Conservation (phyloP, 1,140 invertebrate genomes). For the Pygmarrhopalites habei region DNA sequence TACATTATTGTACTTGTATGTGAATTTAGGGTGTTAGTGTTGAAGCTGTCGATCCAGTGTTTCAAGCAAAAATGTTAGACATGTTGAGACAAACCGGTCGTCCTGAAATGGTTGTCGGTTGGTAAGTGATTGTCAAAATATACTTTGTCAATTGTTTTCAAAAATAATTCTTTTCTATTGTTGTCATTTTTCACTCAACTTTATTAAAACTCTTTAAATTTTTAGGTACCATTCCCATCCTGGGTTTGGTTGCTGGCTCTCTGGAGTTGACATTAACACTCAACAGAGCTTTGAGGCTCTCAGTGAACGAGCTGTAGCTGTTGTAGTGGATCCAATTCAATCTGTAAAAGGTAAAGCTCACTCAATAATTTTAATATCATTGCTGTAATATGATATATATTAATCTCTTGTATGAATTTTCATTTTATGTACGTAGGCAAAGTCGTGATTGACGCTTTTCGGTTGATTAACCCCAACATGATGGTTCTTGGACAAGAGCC, state of each 20-base stretch:
- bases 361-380: neutral
- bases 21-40: slow-evolving; percentile 84
- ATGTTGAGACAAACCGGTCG: slow-evolving; percentile 98
- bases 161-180: too few species aligned
- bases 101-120: slow-evolving; percentile 87
- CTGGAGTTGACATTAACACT: slow-evolving; percentile 99
- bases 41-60: slow-evolving; percentile 98
- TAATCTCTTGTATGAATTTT: neutral
- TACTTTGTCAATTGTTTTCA: too few species aligned
- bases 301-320: slow-evolving; percentile 95
- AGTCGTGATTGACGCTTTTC: slow-evolving; percentile 91
- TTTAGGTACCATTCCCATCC: slow-evolving; percentile 88
- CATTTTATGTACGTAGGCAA: slow-evolving; percentile 52
- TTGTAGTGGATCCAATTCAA: slow-evolving; percentile 99
- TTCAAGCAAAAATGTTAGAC: slow-evolving; percentile 99
- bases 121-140: too few species aligned
- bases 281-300: slow-evolving; percentile 99
- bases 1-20: too few species aligned
- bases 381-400: neutral
- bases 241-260: slow-evolving; percentile 99
- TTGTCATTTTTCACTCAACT: too few species aligned
- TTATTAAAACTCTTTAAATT: too few species aligned
- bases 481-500: slow-evolving; percentile 98
- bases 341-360: slow-evolving; percentile 79
- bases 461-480: slow-evolving; percentile 98